Conservation (phyloP, 2,113 vertebrate species). For the Calidris pugnax region DNA sequence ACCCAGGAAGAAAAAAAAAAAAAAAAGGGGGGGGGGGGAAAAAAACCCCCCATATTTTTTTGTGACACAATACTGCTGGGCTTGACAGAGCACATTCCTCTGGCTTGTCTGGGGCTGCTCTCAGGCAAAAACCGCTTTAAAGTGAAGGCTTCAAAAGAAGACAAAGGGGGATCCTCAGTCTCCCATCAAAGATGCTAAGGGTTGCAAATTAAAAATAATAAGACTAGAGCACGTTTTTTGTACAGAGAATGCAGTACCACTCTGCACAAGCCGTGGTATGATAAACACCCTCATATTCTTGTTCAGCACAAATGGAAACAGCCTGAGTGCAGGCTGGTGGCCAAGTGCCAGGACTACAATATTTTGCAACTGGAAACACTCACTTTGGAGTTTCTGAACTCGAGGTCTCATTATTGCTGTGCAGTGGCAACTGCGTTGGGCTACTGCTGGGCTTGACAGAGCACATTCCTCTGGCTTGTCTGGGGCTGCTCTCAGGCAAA, state of each 20-base stretch:
- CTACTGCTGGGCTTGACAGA: neutral
- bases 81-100: neutral
- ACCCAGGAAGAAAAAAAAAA: too few relatives aligned
- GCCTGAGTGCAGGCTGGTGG: neutral
- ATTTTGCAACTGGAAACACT: neutral
- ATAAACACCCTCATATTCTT: neutral
- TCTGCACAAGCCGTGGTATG: rapidly evolving
- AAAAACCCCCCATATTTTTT: too few relatives aligned
- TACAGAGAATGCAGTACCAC: neutral
- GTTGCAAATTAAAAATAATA: neutral
- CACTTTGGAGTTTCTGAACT: neutral
- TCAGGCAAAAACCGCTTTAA: neutral
- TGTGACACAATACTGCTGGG: neutral
- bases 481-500: neutral
- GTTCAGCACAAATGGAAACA: neutral
- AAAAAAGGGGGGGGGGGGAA: too few relatives aligned
- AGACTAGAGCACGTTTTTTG: neutral
- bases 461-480: neutral
- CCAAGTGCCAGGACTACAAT: neutral
- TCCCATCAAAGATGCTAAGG: neutral
- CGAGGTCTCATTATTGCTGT: neutral
- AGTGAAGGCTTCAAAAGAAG: neutral
- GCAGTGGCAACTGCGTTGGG: neutral
- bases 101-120: neutral
- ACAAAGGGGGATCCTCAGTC: neutral